Conservation (phyloP, 23 tunicate genomes). For the Corella eumyota region DNA sequence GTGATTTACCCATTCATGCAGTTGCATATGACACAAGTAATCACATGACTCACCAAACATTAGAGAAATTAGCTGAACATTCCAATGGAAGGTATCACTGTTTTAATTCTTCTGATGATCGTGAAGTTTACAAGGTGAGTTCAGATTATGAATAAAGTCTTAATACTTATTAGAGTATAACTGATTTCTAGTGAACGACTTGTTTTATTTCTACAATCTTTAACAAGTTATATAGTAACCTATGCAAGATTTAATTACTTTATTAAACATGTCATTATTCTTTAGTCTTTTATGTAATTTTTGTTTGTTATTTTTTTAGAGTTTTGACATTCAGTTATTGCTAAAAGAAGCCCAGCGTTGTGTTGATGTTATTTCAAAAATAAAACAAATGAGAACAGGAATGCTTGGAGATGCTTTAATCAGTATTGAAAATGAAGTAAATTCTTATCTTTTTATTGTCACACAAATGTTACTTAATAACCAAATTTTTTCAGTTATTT, state of each 20-base stretch:
- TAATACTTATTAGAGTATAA: no score
- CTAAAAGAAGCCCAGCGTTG: constrained; percentile 82
- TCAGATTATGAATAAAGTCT: no score
- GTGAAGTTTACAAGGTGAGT: constrained; percentile 60
- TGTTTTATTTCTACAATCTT: no score
- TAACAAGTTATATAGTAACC: no score
- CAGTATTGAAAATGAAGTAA: constrained; percentile 87
- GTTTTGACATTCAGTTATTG: constrained; percentile 65
- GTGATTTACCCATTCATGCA: constrained; percentile 66
- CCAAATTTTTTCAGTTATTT: no score
- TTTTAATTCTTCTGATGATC: constrained; percentile 64
- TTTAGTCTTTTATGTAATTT: no score
- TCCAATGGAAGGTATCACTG: constrained; percentile 87
- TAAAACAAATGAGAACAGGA: constrained; percentile 91
- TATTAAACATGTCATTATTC: no score
- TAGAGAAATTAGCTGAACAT: constrained; percentile 42
- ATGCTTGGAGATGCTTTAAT: constrained; percentile 91
- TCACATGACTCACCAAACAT: constrained; percentile 59
- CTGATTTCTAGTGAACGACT: no score
- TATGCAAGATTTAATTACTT: no score
- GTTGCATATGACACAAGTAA: constrained; percentile 89
- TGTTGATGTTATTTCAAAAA: constrained; percentile 68
- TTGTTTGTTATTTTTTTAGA: no score
- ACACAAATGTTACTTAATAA: no score
- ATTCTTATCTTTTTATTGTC: not conserved